Percentiles rank a stretch among this genome's conserved stretches.
phyloP scores from a whole-genome alignment of 1,140 invertebrate species.

The Lasioglossum baleicum region DNA sequence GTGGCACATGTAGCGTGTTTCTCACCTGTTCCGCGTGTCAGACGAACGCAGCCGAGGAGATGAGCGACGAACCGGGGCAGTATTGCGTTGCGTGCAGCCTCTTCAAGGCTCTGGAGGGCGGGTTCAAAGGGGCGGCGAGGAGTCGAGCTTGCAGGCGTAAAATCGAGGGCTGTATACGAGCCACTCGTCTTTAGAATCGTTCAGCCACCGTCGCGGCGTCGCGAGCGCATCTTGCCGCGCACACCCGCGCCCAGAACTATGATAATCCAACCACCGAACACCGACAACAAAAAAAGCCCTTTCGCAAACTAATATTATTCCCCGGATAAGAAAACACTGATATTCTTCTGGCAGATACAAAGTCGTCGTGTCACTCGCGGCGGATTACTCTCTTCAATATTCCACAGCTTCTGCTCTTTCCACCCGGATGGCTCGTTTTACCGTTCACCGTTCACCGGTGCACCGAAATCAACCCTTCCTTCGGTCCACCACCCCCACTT shows the following conservation, averaged over 20 bases:
- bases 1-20: background rate
- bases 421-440: too few relatives aligned
- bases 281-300: background rate
- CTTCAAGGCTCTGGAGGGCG: background rate
- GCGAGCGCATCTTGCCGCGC: slow-evolving; percentile 33
- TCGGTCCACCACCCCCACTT: slow-evolving; percentile 30
- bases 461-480: background rate
- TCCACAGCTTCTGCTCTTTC: background rate
- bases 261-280: background rate
- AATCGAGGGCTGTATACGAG: slow-evolving; percentile 37
- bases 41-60: slow-evolving; percentile 20
- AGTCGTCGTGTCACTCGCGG: background rate
- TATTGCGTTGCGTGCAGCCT: background rate
- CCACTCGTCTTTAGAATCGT: slow-evolving; percentile 27
- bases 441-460: background rate
- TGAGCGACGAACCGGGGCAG: slow-evolving; percentile 27
- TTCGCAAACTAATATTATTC: too few relatives aligned
- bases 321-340: too few relatives aligned
- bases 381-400: slow-evolving; percentile 5
- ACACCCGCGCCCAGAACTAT: background rate
- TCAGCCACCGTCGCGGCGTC: slow-evolving; percentile 37
- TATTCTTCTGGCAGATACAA: too few relatives aligned
- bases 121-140: background rate
- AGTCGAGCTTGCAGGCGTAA: background rate
- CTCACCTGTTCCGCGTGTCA: slow-evolving; percentile 30